Evolutionary conservation across 2,888 invertebrate genomes (phyloP), one percentile per base, ranked within the genome.

Genomic region (Caenorhabditis auriculariae): DNA sequence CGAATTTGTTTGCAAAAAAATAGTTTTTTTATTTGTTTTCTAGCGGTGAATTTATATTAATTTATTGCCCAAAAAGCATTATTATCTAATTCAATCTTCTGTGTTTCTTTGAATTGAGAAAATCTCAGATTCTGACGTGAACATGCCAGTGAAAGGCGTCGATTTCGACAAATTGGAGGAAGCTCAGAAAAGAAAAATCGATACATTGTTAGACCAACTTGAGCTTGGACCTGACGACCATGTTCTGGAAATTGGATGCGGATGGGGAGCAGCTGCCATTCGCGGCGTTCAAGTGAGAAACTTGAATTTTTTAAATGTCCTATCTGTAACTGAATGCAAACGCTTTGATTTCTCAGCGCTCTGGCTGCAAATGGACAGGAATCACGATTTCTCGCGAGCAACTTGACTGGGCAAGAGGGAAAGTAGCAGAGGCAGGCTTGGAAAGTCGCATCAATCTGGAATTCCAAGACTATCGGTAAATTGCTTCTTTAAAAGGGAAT

Each of bases 171-270:
- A 44, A 12, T 50, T 74, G 1, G 49, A 61, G 28, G 61, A 69
- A 38, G 75, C 75, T 12, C 77, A 77, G 48, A 55, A 66, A 45
- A 55, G 59, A 29, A 76, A 77, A 52, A 73, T 70, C 35, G 71
- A 66, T 48, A 51, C 51, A 29, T 53, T 72, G n/a, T 57, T 71
- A 24, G 68, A 71, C n/a, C 51, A 53, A 42, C 47, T 72, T 9
- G 57, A 74, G 23, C 44, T 74, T 43, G 57, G 44, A 7, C 52
- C 57, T 1, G 38, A 50, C 6, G 76, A 75, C 53, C 66, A 74
- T 42, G 74, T 76, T 7, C 70, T 77, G 3, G 77, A 77, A 54
- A 77, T 77, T 37, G 77, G 77, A 15, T 76, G 76, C 53, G 77
- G 77, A 23, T 76, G 77, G 76, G 76, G 75, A 42, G 63, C 71